A percentile compares a stretch with the other conserved stretches of the same genome.
Evolutionary conservation across 2,797 vertebrate genomes (phyloP).

Genomic region (Limnodromus scolopaceus): DNA sequence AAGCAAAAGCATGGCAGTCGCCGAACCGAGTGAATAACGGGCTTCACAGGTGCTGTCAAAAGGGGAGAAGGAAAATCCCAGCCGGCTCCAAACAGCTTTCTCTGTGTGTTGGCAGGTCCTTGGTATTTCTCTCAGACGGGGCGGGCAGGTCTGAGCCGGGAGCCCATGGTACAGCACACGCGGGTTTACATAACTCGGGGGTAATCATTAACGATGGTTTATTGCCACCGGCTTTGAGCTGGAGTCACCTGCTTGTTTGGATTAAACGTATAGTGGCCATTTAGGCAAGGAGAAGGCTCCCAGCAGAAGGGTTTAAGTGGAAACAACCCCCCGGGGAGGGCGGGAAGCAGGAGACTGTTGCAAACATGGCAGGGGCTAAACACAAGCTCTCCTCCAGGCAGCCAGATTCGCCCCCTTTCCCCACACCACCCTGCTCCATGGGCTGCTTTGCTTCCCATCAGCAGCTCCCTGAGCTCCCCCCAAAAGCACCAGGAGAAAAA

Average conservation of each 20-base stretch:
- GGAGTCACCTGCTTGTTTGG: slow-evolving; percentile 72
- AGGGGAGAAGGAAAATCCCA: slow-evolving; percentile 31
- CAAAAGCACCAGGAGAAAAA: not conserved
- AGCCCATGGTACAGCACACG: not conserved
- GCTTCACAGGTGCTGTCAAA: slow-evolving; percentile 55
- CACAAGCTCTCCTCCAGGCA: not conserved
- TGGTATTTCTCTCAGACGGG: not conserved
- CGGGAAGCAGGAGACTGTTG: not conserved
- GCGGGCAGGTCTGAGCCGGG: not conserved
- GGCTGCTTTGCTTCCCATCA: not conserved
- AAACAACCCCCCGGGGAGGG: not conserved
- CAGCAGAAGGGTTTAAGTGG: not conserved
- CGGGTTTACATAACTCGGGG: slow-evolving; percentile 66
- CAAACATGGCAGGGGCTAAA: not conserved
- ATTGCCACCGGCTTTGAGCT: slow-evolving; percentile 50
- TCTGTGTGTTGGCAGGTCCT: slow-evolving; percentile 43
- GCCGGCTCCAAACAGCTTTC: slow-evolving; percentile 14
- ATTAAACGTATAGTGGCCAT: slow-evolving; percentile 55
- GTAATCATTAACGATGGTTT: slow-evolving; percentile 73
- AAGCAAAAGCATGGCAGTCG: not conserved
- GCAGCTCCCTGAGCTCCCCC: not conserved
- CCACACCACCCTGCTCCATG: not conserved
- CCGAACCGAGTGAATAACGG: not conserved
- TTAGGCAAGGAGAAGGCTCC: slow-evolving; percentile 16
- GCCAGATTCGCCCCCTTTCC: not conserved